These are phyloP conservation scores for Gonioctena quinquepunctata DNA, from an alignment of 1,140 invertebrate species.

Conservation along the genomic window DNA sequence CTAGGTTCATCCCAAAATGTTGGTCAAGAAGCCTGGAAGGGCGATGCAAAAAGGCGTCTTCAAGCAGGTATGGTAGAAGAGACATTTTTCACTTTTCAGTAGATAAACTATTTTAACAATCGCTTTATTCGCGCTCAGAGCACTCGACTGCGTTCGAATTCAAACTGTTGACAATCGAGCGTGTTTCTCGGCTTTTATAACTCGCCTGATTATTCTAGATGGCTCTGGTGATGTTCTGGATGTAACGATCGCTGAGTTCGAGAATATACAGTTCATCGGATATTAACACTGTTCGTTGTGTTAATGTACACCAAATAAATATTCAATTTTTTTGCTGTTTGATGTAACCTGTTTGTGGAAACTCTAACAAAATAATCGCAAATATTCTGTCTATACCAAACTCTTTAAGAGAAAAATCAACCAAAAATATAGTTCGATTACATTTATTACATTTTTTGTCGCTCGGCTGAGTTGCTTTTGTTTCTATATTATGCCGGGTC, in stretches of 20 bases:
- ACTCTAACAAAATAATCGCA: no score
- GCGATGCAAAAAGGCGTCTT: constrained; percentile 17
- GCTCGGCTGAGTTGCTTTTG: no score
- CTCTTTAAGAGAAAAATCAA: no score
- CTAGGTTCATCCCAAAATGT: constrained; percentile 43
- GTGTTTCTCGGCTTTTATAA: neutral
- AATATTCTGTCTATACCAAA: no score
- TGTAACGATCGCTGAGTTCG: neutral
- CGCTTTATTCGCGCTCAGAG: no score
- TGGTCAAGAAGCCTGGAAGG: constrained; percentile 47
- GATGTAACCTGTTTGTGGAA: no score
- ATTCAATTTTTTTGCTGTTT: no score
- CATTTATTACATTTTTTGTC: no score
- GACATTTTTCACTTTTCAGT: constrained; percentile 37
- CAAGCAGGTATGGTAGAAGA: constrained; percentile 30
- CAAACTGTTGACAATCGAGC: neutral
- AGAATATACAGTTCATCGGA: neutral
- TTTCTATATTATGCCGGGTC: no score
- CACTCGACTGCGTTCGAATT: neutral
- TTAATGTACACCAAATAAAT: no score
- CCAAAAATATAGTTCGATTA: no score
- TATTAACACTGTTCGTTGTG: neutral
- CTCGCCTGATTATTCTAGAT: neutral
- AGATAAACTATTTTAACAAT: no score
- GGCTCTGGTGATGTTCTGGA: neutral